Evolutionary conservation across 1,140 invertebrate species (phyloP).

Genomic region (Rhopalosiphum padi): DNA sequence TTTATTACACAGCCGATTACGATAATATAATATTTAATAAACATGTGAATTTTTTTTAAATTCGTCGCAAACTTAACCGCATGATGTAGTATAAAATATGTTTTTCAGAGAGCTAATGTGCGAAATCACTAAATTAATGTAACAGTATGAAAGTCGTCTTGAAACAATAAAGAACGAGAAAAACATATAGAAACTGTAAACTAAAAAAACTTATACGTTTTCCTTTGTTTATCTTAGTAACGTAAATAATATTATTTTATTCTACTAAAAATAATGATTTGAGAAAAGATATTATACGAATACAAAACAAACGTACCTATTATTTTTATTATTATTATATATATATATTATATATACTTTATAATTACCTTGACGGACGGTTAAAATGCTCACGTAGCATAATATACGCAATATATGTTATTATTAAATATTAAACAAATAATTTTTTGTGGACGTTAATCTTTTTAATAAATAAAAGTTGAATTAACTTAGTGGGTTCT

Average conservation of each 20-base stretch:
- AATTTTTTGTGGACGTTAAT: neutral
- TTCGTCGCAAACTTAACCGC: neutral
- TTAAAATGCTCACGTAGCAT: too few relatives aligned
- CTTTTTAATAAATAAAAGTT: neutral
- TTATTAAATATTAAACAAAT: neutral
- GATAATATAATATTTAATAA: neutral
- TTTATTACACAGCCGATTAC: neutral
- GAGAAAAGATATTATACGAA: too few relatives aligned
- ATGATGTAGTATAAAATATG: neutral
- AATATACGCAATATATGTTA: neutral
- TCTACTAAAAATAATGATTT: too few relatives aligned
- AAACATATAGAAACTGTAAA: neutral
- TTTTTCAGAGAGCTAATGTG: neutral
- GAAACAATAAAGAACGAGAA: neutral
- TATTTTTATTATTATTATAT: neutral
- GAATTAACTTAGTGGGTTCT: too few relatives aligned
- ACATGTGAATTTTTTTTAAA: neutral
- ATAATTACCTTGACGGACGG: too few relatives aligned
- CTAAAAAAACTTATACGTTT: neutral
- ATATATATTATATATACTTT: neutral
- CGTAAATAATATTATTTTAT: too few relatives aligned
- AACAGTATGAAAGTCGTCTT: neutral
- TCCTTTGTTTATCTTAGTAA: neutral
- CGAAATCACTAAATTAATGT: neutral
- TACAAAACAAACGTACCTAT: neutral